Percentiles rank a stretch among this genome's conserved stretches.
phyloP scores from a whole-genome alignment of 2,888 invertebrate species.

The Nomada ferruginata region DNA sequence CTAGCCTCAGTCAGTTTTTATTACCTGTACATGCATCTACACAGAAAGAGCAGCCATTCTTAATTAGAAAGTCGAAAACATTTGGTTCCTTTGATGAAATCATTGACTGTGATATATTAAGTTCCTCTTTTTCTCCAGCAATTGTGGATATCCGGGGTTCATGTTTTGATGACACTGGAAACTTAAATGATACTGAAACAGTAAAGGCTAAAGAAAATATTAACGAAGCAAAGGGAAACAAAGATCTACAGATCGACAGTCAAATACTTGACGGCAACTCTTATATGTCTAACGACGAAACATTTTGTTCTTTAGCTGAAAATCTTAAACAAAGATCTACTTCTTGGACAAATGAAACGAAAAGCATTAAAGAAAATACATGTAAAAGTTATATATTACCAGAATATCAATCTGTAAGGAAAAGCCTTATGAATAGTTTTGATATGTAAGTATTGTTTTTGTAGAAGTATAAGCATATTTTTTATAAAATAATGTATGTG shows the following conservation, averaged over 20 bases:
- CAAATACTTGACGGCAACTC: neutral
- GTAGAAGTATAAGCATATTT: neutral
- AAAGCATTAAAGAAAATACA: constrained; percentile 8
- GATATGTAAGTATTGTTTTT: constrained; percentile 47
- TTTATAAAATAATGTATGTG: constrained; percentile 8
- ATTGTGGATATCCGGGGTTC: neutral
- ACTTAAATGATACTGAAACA: neutral
- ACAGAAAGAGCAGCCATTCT: neutral
- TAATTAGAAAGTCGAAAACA: constrained; percentile 6
- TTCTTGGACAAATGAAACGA: neutral
- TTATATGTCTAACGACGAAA: constrained; percentile 43
- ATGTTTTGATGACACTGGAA: neutral
- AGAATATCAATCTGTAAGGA: constrained; percentile 19
- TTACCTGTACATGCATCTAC: neutral
- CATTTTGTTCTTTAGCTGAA: constrained; percentile 39
- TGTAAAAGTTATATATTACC: neutral
- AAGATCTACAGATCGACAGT: neutral
- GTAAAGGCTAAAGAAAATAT: neutral
- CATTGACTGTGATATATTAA: neutral
- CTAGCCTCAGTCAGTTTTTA: neutral
- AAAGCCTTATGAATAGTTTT: constrained; percentile 29
- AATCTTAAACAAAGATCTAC: constrained; percentile 1
- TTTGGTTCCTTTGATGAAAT: neutral
- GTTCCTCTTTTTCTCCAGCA: neutral
- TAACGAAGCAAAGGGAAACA: neutral